A percentile compares a stretch with the other conserved stretches of the same genome.
Conservation (phyloP, 2,888 invertebrate species). For the Pollenia griseotomentosa region DNA sequence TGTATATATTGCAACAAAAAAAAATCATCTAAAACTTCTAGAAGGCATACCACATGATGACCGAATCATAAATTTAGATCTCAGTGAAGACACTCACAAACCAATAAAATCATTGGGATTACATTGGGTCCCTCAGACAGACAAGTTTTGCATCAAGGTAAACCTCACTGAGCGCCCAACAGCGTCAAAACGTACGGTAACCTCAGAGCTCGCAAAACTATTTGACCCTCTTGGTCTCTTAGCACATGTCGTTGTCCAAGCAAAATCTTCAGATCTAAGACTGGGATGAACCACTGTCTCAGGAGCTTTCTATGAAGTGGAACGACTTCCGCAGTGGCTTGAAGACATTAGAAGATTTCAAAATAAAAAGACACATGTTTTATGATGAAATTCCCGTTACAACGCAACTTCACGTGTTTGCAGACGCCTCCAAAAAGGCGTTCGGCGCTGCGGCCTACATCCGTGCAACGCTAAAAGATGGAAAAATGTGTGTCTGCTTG, state of each 20-base stretch:
- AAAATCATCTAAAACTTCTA: conserved; percentile 1
- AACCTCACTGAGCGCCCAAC: neutral
- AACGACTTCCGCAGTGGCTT: neutral
- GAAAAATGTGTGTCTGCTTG: neutral
- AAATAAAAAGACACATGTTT: too few species aligned
- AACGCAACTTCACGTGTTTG: neutral
- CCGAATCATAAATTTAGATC: neutral
- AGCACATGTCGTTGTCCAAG: neutral
- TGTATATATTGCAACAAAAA: too few species aligned
- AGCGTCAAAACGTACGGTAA: conserved; percentile 5
- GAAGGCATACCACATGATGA: neutral
- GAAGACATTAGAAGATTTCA: neutral
- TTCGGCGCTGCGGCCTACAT: neutral
- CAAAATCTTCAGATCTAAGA: neutral
- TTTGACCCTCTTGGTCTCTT: conserved; percentile 18
- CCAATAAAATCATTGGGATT: conserved; percentile 28
- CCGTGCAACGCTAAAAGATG: neutral
- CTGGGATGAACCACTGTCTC: neutral
- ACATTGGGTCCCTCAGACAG: conserved; percentile 12
- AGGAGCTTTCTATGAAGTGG: neutral
- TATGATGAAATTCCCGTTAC: too few species aligned
- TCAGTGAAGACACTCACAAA: neutral
- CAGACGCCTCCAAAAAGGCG: neutral
- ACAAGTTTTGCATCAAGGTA: conserved; percentile 10
- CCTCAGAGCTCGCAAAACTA: conserved; percentile 21